These are phyloP conservation scores for Eleginops maclovinus DNA, from an alignment of 2,113 vertebrate genomes.

Conservation along the genomic window DNA sequence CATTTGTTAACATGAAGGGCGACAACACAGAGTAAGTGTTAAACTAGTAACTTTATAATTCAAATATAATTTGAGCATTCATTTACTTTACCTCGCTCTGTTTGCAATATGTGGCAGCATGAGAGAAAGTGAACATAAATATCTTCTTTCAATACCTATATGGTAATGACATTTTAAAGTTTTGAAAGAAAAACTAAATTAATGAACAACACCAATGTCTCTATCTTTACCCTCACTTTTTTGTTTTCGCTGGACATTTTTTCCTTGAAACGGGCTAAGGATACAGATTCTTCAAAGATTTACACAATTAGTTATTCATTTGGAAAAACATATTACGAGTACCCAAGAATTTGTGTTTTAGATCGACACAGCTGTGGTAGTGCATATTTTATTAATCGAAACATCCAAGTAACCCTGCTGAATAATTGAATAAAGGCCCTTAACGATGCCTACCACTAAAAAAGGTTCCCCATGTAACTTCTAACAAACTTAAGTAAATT, in stretches of 20 bases:
- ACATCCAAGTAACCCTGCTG: slow-evolving; percentile 71
- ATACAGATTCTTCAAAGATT: slow-evolving; percentile 38
- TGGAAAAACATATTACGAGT: slow-evolving; percentile 45
- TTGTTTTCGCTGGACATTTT: slow-evolving; percentile 10
- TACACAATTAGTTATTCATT: slow-evolving; percentile 55
- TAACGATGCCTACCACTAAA: slow-evolving; percentile 46
- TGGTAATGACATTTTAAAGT: not conserved
- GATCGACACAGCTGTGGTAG: slow-evolving; percentile 64
- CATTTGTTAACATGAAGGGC: slow-evolving; percentile 51
- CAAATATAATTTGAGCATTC: slow-evolving; percentile 40
- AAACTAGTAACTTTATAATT: slow-evolving; percentile 32
- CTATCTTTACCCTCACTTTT: slow-evolving; percentile 7
- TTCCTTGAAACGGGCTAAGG: slow-evolving; percentile 3
- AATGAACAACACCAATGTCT: slow-evolving; percentile 1
- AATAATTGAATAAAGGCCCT: slow-evolving; percentile 74
- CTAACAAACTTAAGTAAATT: slow-evolving; percentile 10
- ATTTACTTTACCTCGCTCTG: slow-evolving; percentile 17
- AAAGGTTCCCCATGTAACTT: slow-evolving; percentile 21
- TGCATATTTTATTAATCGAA: slow-evolving; percentile 79
- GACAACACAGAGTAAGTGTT: slow-evolving; percentile 11
- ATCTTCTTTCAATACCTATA: not conserved
- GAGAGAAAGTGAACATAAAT: not conserved
- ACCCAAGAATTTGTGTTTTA: slow-evolving; percentile 49
- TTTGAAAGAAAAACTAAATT: not conserved
- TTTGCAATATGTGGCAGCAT: not conserved